These are phyloP conservation scores for Cecidostiba fungosa DNA, from an alignment of 2,888 invertebrate genomes.

Conservation along the genomic window DNA sequence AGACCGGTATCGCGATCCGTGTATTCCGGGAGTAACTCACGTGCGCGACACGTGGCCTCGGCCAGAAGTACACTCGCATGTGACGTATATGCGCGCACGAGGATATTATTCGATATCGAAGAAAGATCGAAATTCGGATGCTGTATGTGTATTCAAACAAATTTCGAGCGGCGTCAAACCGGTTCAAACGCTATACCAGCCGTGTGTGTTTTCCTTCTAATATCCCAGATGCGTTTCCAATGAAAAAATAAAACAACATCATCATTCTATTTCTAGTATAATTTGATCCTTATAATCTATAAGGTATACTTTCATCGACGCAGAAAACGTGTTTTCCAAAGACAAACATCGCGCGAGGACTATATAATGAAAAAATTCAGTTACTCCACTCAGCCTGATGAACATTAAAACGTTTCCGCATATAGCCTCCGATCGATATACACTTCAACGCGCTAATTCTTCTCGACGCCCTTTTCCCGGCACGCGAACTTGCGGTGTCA, in stretches of 20 bases:
- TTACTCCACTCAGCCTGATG: slow-evolving; percentile 6
- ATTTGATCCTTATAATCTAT: too few species aligned
- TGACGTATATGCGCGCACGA: neutral
- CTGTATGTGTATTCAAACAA: neutral
- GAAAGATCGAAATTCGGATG: neutral
- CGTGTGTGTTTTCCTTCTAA: too few species aligned
- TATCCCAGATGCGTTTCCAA: too few species aligned
- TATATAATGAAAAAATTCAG: neutral
- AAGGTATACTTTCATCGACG: neutral
- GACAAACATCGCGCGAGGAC: neutral
- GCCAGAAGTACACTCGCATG: neutral
- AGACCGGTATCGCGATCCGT: slow-evolving; percentile 26
- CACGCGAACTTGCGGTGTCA: neutral
- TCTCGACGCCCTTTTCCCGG: neutral
- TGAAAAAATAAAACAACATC: too few species aligned
- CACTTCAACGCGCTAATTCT: neutral
- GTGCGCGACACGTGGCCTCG: slow-evolving; percentile 62
- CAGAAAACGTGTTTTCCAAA: neutral
- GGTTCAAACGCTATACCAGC: neutral
- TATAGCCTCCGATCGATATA: slow-evolving; percentile 31
- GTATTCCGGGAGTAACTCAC: slow-evolving; percentile 58
- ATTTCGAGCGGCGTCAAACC: neutral
- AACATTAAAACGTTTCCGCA: slow-evolving; percentile 40
- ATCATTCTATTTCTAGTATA: too few species aligned
- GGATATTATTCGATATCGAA: neutral